Evolutionary conservation across 2,888 invertebrate genomes (phyloP), one percentile per base, ranked within the genome.

Genomic region (Sphaerolaimus hirsutus): DNA sequence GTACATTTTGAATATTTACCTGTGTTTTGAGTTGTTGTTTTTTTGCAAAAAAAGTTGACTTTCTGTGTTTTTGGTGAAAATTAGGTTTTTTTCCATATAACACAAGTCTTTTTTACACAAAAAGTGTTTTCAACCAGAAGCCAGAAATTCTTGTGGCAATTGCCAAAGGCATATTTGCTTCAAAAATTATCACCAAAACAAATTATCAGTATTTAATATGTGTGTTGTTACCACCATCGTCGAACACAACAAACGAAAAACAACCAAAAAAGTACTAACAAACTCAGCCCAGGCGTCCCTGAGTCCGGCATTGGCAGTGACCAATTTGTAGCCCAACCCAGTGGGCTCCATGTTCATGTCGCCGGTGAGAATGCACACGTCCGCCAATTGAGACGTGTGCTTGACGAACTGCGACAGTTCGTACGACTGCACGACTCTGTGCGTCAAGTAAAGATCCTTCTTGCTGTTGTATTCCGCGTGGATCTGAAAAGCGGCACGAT

Each of bases 401-500:
- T 78, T 76, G 48, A 97, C 78, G 65, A 93, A 84, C 70, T 91
- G 84, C 50, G 84, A 82, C 47, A 86, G 79, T 59, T 93, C 84
- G 62, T 82, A 83, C 5, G 37, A 10, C 24, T 38, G 32, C 44
- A 83, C 72, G 7, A 86, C 75, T 56, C 97, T 73, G 66, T 97
- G 97, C 37, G 86, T 79, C 54, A 78, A 71, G 64, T 93, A 97
- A 50, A 71, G 68, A 62, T 91, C 87, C 59, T 75, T 72, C 50
- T 75, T 74, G 32, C 73, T 71, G 62, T 80, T 75, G 59, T 93
- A 91, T 67, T 89, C 86, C 1, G 91, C 93, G 69, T 91, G 91
- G 46, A 93, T 71, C 83, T 84, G 64, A 7, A 27, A 2, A 41
- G 5, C 12, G 17, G 35, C 10, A 38, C n/a, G n/a, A n/a, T n/a